Percentiles rank a stretch among this genome's conserved stretches.
Evolutionary conservation across 92 coral and sea anemone species (phyloP).

Genomic region (Desmophyllum pertusum): DNA sequence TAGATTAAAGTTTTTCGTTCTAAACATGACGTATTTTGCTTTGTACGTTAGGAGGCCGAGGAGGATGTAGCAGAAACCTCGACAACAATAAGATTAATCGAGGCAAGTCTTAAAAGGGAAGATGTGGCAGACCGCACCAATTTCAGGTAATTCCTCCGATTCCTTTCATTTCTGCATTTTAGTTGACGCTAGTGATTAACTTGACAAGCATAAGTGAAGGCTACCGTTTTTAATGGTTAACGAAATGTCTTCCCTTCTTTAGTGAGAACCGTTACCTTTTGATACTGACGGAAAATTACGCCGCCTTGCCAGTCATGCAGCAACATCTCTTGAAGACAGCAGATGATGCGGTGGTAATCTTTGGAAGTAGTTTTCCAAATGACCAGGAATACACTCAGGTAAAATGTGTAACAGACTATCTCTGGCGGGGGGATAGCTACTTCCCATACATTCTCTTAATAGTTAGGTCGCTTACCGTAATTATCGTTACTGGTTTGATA

Average conservation of each 20-base stretch:
- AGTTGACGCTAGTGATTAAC: too few species aligned
- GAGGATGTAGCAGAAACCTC: slow-evolving; percentile 33
- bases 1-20: too few species aligned
- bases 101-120: slow-evolving; percentile 59
- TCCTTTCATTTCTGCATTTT: not conserved
- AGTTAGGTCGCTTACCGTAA: too few species aligned
- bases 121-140: slow-evolving; percentile 40
- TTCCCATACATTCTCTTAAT: too few species aligned
- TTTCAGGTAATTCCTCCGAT: slow-evolving; percentile 46
- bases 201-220: not conserved
- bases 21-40: not conserved
- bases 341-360: slow-evolving; percentile 74
- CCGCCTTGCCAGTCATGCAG: slow-evolving; percentile 79
- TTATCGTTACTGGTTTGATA: too few species aligned
- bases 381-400: slow-evolving; percentile 95
- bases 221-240: not conserved
- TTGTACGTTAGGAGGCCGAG: slow-evolving; percentile 22
- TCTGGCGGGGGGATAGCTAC: too few species aligned
- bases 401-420: not conserved
- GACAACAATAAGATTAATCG: slow-evolving; percentile 42
- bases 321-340: slow-evolving; percentile 61
- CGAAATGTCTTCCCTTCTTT: not conserved
- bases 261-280: slow-evolving; percentile 90
- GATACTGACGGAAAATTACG: slow-evolving; percentile 84
- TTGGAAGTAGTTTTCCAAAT: slow-evolving; percentile 89